These are phyloP conservation scores for Porites evermanni DNA, from an alignment of 92 coral and sea anemone species.

Conservation along the genomic window DNA sequence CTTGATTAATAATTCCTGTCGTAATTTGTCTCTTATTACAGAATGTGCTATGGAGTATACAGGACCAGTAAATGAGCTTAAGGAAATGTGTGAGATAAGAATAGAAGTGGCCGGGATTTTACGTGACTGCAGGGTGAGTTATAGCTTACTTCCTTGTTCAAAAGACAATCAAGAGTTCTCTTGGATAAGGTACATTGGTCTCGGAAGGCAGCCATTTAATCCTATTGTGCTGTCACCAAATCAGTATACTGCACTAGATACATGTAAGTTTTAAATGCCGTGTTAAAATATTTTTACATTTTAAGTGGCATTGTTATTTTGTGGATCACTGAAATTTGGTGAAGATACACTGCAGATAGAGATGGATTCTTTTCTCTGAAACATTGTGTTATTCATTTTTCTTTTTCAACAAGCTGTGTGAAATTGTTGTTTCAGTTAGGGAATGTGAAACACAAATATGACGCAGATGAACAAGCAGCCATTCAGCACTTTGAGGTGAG, in stretches of 20 bases:
- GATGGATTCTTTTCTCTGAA: background rate
- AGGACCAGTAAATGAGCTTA: slow-evolving; percentile 88
- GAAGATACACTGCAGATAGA: too few relatives aligned
- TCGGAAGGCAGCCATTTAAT: too few relatives aligned
- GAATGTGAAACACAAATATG: slow-evolving; percentile 89
- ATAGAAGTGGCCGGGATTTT: slow-evolving; percentile 98
- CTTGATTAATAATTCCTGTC: background rate
- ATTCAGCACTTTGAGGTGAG: slow-evolving; percentile 92
- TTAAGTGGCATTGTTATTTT: too few relatives aligned
- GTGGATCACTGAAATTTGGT: too few relatives aligned
- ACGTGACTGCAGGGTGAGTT: slow-evolving; percentile 89
- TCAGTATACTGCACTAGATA: too few relatives aligned
- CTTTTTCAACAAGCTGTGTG: background rate
- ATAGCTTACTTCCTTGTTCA: background rate
- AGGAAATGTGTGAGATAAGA: slow-evolving; percentile 96
- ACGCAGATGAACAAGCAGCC: slow-evolving; percentile 97
- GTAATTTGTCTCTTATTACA: background rate
- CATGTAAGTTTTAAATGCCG: too few relatives aligned
- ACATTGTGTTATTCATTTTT: background rate
- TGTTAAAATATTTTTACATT: too few relatives aligned
- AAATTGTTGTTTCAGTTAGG: slow-evolving; percentile 64
- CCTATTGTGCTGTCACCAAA: too few relatives aligned
- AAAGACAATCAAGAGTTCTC: too few relatives aligned
- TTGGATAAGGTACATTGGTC: too few relatives aligned
- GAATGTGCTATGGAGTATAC: slow-evolving; percentile 91